Evolutionary conservation across 1,140 invertebrate genomes (phyloP), one percentile per base, ranked within the genome.

Genomic region (Drosophila lini): DNA sequence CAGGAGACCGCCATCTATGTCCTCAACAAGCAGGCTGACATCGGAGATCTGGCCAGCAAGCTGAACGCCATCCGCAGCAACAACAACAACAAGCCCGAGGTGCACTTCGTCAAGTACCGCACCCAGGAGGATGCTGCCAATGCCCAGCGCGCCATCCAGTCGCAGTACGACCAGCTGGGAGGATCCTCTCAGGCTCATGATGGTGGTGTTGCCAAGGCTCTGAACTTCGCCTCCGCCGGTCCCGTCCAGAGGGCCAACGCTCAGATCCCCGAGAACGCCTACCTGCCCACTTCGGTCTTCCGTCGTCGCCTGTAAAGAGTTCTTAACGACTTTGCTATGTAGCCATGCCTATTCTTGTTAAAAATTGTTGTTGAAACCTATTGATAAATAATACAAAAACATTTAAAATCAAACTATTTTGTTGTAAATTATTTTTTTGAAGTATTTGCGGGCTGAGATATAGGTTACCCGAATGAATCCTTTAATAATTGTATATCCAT

Each of bases 91-190:
- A n/a, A n/a, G 62, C 90, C 90, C 48, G 83, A 88, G 57, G 81
- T 91, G 9, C 88, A 90, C 67, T 91, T 91, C 55, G 85, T 91
- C 75, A 91, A 91, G 68, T 90, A 86, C 65, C 76, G 83, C 44
- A 88, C 83, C 6, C 75, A 38, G 4, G 78, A 88, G 57, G 83
- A 88, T 19, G 83, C 83, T 52, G 75, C 76, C 58, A 81, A 88
- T 40, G 83, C 83, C 10, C 83, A 88, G 70, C 68, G 67, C 36
- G 78, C 80, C n/a, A 86, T 86, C 56, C 83, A 86, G 41, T 9
- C 7, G 0, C 83, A 86, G 69, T 86, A 86, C 64, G 83, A 86
- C 19, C 52, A 64, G 40, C 34, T 86, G 65, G 81, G 81, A 47
- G 83, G 83, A 4, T 25, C 67, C 3, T 70, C 70, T 10, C 79